Base-by-base conservation (phyloP, 2,797 vertebrate genomes). In the Carduelis carduelis region DNA sequence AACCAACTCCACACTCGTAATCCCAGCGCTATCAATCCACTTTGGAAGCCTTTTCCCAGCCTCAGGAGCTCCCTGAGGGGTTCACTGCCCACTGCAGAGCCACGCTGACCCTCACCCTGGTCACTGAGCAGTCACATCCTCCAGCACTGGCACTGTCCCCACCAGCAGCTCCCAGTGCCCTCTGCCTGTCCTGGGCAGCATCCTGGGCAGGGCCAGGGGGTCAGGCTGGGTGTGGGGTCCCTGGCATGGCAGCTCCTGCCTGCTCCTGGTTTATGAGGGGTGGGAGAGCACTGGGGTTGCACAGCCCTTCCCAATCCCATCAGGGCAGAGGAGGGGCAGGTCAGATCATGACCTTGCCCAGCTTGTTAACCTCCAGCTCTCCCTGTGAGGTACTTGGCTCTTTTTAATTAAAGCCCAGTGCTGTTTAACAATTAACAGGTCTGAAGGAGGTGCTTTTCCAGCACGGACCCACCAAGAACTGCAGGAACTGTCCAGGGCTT, bases 381-480 rank as follows among this genome's bases (percentile, higher is more conserved):
- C 89, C 87, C 59, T 65, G 28, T 13, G 49, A 69, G 0, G 1
- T 6, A 24, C 71, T 63, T 61, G 83, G 39, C 69, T 79, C 41
- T 43, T 66, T 41, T 76, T 39, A 71, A 90, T 91, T 77, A 70
- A 75, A 78, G 28, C 1, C 1, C 6, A 5, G 69, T 12, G 61
- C 7, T 52, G 95, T 92, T 95, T 94, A 93, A 95, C 92, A 93
- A 92, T 95, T 96, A 95, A 87, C 61, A 83, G 79, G 19, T 46
- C 70, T 16, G 52, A 52, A 52, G 55, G 74, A 95, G 65, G 35
- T 7, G n/a, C 21, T 39, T 89, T 81, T 92, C 91, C 79, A 75
- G 90, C 30, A 14, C 2, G 46, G 46, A 21, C 71, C 60, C 17
- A 72, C 15, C 0, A 0, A 5, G n/a, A 87, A 77, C 60, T 60